Conservation (phyloP, 1,140 invertebrate species). For the Bombyx mandarina region DNA sequence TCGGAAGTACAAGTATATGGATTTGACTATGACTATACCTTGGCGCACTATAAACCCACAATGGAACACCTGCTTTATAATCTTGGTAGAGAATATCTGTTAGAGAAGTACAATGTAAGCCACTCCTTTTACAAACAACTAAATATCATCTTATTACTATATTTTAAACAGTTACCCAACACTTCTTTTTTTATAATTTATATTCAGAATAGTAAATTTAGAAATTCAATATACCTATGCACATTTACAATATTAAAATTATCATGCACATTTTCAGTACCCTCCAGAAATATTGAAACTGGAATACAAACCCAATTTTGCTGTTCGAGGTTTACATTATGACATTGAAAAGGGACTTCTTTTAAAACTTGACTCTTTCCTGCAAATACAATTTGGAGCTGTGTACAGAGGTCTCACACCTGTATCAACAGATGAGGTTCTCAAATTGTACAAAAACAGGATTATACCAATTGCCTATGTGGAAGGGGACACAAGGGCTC, state of each 20-base stretch:
- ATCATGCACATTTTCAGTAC: constrained; percentile 77
- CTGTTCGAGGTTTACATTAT: constrained; percentile 94
- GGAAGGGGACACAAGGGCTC: constrained; percentile 75
- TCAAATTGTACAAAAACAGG: constrained; percentile 88
- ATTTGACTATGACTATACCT: constrained; percentile 98
- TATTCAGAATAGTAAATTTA: too few relatives aligned
- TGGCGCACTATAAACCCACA: constrained; percentile 94
- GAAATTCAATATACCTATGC: too few relatives aligned
- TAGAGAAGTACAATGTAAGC: constrained; percentile 89
- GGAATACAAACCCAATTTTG: constrained; percentile 91
- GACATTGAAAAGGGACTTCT: constrained; percentile 96
- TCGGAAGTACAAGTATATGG: constrained; percentile 95
- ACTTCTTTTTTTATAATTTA: too few relatives aligned
- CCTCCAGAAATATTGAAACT: constrained; percentile 86
- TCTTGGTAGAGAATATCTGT: constrained; percentile 88
- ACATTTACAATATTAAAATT: too few relatives aligned
- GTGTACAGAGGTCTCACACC: constrained; percentile 91
- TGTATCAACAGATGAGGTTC: constrained; percentile 88
- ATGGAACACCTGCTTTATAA: constrained; percentile 94
- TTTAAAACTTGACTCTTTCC: constrained; percentile 95
- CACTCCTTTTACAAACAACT: background rate
- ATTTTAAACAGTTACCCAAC: too few relatives aligned
- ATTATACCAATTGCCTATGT: constrained; percentile 88
- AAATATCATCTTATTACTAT: background rate
- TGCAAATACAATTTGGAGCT: constrained; percentile 95